Base-by-base conservation (phyloP, 2,113 vertebrate genomes). In the Engraulis encrasicolus region DNA sequence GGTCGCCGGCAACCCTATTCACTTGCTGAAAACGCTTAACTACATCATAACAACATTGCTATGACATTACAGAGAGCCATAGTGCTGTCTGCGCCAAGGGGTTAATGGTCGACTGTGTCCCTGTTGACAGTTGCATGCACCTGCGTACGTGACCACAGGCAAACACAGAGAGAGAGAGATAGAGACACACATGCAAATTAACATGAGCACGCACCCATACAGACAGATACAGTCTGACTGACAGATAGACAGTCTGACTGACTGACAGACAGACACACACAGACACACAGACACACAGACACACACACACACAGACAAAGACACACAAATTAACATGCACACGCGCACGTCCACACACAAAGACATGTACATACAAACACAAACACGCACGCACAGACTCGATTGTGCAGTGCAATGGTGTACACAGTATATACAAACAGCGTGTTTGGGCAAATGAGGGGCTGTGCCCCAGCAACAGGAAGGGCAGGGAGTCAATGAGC, bases 401-500 rank as follows among this genome's bases (percentile, higher is more conserved):
- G n/a, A n/a, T n/a, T n/a, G n/a, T n/a, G n/a, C n/a, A n/a, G n/a
- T n/a, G n/a, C n/a, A n/a, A n/a, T n/a, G n/a, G n/a, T 45, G 40
- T 45, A 45, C 40, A 45, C 40, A 45, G 3, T 45, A 45, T 45
- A 45, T 45, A 45, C 40, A 45, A 45, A 45, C 40, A 66, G 58
- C 34, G 61, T 71, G 27, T 71, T 71, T 71, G 61, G 61, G 27
- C 34, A 71, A 71, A 71, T 31, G 61, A 71, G 31, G 79, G 58
- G 83, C 84, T 86, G 14, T 27, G 80, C 34, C 54, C 54, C 71
- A 74, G 50, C 34, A 18, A 90, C 88, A 92, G 93, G 92, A 93
- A 95, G 92, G 89, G 90, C 89, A 88, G 85, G 88, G 89, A 88
- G 84, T 90, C 90, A 86, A 90, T 88, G 83, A 89, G 79, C 81